Percentiles rank a stretch among this genome's conserved stretches.
These are phyloP conservation scores for Drosophila seguyi DNA, from an alignment of 1,140 invertebrate genomes.

Conservation along the genomic window DNA sequence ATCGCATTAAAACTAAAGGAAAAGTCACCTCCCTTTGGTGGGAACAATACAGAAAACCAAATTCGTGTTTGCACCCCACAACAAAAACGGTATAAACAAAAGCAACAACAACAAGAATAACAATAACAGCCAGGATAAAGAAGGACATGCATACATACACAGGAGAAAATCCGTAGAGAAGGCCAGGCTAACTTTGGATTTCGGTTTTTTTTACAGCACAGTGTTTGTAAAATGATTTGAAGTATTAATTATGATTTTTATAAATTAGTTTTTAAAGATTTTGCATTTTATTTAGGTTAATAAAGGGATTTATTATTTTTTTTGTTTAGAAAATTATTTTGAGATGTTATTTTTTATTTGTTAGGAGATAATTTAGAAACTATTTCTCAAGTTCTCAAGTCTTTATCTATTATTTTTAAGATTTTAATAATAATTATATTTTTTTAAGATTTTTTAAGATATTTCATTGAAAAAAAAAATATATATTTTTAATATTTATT, in stretches of 20 bases:
- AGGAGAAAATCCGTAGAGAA: constrained; percentile 28
- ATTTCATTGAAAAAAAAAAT: no score
- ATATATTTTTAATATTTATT: no score
- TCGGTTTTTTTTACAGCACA: no score
- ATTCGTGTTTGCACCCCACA: constrained; percentile 37
- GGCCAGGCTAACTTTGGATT: constrained; percentile 15
- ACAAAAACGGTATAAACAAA: constrained; percentile 4
- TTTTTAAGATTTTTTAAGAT: no score
- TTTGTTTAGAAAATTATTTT: no score
- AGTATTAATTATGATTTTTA: background rate
- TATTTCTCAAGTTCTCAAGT: no score
- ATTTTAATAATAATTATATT: no score
- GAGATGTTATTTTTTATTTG: no score
- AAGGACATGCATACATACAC: constrained; percentile 13
- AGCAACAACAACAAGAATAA: constrained; percentile 4
- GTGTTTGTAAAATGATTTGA: background rate
- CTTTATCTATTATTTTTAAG: no score
- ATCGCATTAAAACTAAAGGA: constrained; percentile 62
- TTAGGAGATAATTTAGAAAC: no score
- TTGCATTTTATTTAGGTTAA: no score
- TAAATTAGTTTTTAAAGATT: rapidly evolving
- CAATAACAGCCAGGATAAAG: background rate
- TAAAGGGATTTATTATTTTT: no score
- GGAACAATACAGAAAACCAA: constrained; percentile 22
- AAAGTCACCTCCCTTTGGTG: constrained; percentile 22